Percentiles rank a stretch among this genome's conserved stretches.
Conservation (phyloP, 2,113 vertebrate species). For the Dipodomys stephensi region DNA sequence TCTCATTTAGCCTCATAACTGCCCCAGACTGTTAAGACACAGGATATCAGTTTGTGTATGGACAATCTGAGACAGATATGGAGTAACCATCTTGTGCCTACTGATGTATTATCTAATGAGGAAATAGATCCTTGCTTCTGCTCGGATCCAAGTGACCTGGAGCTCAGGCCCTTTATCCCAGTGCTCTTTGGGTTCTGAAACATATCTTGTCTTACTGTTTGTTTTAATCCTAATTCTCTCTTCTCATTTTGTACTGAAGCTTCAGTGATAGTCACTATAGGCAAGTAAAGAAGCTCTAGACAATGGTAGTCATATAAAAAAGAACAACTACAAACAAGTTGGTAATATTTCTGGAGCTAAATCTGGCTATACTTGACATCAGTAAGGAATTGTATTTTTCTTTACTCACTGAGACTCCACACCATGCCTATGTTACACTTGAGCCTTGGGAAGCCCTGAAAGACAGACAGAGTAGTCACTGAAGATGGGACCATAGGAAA, state of each 20-base stretch:
- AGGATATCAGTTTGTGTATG: neutral
- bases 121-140: neutral
- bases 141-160: neutral
- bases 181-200: neutral
- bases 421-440: neutral
- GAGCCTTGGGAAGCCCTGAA: neutral
- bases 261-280: neutral
- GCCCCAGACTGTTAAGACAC: neutral
- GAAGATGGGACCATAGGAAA: slow-evolving; percentile 4
- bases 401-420: neutral
- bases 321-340: neutral
- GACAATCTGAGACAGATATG: neutral
- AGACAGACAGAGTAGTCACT: neutral
- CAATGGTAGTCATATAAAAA: neutral
- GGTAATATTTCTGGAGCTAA: slow-evolving; percentile 22
- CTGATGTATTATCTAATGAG: neutral
- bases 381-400: neutral
- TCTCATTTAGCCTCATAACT: neutral
- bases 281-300: neutral
- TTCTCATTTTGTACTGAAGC: neutral
- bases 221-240: neutral
- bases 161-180: neutral
- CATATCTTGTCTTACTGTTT: neutral
- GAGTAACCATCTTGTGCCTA: neutral
- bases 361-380: neutral